Percentiles rank a stretch among this genome's conserved stretches.
Conservation (phyloP, 1,140 invertebrate genomes). For the Amphibalanus amphitrite region DNA sequence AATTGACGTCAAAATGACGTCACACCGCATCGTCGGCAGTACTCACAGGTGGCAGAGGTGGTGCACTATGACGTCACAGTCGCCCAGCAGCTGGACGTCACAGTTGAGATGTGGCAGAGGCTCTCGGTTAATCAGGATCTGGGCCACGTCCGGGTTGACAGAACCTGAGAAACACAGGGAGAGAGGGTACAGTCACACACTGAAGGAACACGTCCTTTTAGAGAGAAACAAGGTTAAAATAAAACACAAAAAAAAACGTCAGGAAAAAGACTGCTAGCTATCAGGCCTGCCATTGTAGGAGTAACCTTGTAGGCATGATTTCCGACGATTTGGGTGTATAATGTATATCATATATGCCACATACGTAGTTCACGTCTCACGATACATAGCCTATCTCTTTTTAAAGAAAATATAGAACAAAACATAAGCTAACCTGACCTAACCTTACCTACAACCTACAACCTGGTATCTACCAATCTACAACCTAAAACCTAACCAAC, state of each 20-base stretch:
- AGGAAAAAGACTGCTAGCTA: not conserved
- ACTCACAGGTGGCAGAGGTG: slow-evolving; percentile 56
- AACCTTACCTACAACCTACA: too few relatives aligned
- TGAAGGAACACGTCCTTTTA: not conserved
- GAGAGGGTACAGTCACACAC: not conserved
- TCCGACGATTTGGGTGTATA: too few relatives aligned
- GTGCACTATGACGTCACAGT: slow-evolving; percentile 73
- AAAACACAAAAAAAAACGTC: not conserved
- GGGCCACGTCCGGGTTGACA: slow-evolving; percentile 55
- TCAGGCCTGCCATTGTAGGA: too few relatives aligned
- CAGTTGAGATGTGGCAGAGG: slow-evolving; percentile 62
- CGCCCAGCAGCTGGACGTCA: slow-evolving; percentile 75
- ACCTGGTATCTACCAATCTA: too few relatives aligned
- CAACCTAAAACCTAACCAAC: too few relatives aligned
- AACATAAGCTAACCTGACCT: too few relatives aligned
- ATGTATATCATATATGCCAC: too few relatives aligned
- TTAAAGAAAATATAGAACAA: too few relatives aligned
- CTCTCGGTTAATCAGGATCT: slow-evolving; percentile 77
- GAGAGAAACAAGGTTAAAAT: not conserved
- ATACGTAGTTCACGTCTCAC: too few relatives aligned
- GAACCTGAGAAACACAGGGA: slow-evolving; percentile 30
- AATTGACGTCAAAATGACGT: too few relatives aligned
- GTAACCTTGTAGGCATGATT: too few relatives aligned
- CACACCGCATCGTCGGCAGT: slow-evolving; percentile 10
- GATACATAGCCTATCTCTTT: too few relatives aligned